Evolutionary conservation across 2,113 vertebrate species (phyloP).

Genomic region (Sigmodon hispidus): DNA sequence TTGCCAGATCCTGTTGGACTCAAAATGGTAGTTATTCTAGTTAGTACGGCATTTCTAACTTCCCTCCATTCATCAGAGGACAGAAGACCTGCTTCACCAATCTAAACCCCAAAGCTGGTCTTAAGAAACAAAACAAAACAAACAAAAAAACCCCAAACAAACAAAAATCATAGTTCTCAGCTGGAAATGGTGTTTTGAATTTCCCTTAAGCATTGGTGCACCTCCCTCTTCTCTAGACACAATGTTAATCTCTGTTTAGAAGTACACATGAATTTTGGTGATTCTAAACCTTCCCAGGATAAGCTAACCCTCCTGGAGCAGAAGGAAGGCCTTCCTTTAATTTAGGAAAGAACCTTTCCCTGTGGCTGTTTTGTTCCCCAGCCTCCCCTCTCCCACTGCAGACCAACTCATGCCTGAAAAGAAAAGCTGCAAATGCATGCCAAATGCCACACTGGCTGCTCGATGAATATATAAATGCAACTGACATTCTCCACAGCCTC

Average conservation of each 20-base stretch:
- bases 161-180: neutral
- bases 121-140: too few relatives aligned
- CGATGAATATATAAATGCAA: constrained; percentile 77
- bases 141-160: too few relatives aligned
- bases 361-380: neutral
- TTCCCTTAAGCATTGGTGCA: neutral
- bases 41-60: neutral
- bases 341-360: neutral
- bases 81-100: neutral
- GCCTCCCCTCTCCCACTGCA: neutral
- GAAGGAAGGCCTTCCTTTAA: constrained; percentile 12
- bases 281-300: neutral
- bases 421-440: constrained; percentile 33
- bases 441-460: constrained; percentile 61
- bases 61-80: neutral
- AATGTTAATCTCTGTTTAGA: neutral
- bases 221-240: neutral
- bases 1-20: neutral
- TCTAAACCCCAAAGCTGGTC: accelerated
- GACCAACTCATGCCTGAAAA: constrained; percentile 4
- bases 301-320: neutral
- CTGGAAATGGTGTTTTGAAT: neutral
- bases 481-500: constrained; percentile 69
- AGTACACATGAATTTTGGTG: neutral
- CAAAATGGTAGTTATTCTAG: neutral